Evolutionary conservation across 2,888 invertebrate species (phyloP).

Genomic region (Cremastinae sp.): DNA sequence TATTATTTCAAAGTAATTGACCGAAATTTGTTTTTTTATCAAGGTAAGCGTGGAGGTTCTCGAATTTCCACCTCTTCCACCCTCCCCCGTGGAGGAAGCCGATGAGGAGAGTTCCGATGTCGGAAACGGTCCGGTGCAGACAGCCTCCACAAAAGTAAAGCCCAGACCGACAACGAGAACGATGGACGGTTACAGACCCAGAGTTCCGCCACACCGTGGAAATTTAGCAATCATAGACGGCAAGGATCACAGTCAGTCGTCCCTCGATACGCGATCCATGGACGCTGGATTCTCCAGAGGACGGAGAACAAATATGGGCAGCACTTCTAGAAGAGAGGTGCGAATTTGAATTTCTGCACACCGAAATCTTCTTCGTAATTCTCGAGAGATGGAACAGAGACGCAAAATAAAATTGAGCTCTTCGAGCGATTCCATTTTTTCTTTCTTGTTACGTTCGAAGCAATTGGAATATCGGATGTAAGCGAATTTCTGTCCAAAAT

Average conservation of each 20-base stretch:
- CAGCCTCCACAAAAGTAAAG: constrained; percentile 66
- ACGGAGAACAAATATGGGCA: constrained; percentile 71
- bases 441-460: no score
- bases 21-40: constrained; percentile 20
- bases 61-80: constrained; percentile 90
- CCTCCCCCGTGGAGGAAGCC: constrained; percentile 91
- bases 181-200: constrained; percentile 81
- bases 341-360: constrained; percentile 47
- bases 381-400: no score
- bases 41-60: constrained; percentile 84
- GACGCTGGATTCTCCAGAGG: constrained; percentile 86
- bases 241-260: constrained; percentile 81
- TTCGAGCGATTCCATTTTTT: no score
- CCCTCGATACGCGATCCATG: constrained; percentile 92
- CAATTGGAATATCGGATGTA: no score
- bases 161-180: constrained; percentile 72
- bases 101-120: constrained; percentile 88
- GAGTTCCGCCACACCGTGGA: constrained; percentile 88
- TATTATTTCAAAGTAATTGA: no score
- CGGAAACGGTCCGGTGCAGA: constrained; percentile 69
- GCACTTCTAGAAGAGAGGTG: constrained; percentile 79
- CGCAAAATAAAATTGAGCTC: no score
- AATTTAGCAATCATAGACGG: constrained; percentile 72
- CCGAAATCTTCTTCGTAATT: no score
- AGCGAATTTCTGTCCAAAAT: no score